Percentiles rank a stretch among this genome's conserved stretches.
Conservation (phyloP, 2,888 invertebrate genomes). For the Euphydryas editha region DNA sequence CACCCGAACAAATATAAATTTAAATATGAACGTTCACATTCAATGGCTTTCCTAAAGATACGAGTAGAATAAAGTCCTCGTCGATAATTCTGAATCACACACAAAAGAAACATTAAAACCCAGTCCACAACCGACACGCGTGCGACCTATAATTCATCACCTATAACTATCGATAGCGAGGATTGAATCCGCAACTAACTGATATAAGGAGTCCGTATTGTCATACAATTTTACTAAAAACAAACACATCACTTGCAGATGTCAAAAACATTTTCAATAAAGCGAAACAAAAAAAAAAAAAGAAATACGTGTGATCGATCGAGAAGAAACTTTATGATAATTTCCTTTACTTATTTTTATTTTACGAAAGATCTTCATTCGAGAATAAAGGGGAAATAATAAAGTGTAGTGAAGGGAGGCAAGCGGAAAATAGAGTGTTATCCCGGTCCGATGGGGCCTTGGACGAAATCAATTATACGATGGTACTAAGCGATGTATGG, state of each 20-base stretch:
- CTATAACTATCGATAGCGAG: too few relatives aligned
- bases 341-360: conserved; percentile 20
- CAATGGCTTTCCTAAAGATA: too few relatives aligned
- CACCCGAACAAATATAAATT: too few relatives aligned
- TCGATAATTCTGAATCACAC: too few relatives aligned
- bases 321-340: conserved; percentile 26
- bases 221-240: not conserved
- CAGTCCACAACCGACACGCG: too few relatives aligned
- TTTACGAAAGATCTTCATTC: conserved; percentile 22
- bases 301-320: conserved; percentile 17
- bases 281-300: conserved; percentile 19
- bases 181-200: too few relatives aligned
- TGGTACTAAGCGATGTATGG: not conserved
- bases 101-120: too few relatives aligned
- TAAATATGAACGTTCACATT: too few relatives aligned
- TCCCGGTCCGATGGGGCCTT: conserved; percentile 29
- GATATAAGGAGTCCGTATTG: too few relatives aligned
- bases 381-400: conserved; percentile 30
- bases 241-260: not conserved
- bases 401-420: conserved; percentile 28
- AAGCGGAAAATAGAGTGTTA: conserved; percentile 38
- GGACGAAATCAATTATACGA: conserved; percentile 38
- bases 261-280: not conserved
- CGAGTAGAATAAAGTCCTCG: too few relatives aligned
- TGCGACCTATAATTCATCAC: too few relatives aligned